Evolutionary conservation across 1,140 invertebrate species (phyloP), one percentile per base, ranked within the genome.

Genomic region (Asobara japonica): DNA sequence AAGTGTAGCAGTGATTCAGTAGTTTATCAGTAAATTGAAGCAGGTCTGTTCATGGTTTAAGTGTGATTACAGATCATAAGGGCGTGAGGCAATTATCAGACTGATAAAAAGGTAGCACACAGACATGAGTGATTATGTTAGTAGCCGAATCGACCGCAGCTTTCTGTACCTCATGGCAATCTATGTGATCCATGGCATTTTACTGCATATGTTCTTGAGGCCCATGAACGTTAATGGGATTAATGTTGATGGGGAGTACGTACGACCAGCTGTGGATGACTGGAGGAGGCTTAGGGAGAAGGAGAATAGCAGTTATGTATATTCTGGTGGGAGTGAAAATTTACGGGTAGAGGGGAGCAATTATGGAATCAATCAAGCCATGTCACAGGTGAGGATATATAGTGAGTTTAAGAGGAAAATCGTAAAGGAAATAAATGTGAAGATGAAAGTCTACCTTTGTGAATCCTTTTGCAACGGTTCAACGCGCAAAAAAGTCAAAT

Each of bases 81-180:
- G 30, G 45, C n/a, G 45, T n/a, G 8, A 69, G 60, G 18, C 27
- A 25, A 56, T 60, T 48, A 30, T 68, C 30, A 27, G 25, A 51
- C 4, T 27, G 29, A 41, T 29, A 67, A 29, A n/a, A 20, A 3
- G 41, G 25, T 3, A 66, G 25, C 11, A 29, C 16, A 68, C 33
- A 61, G 67, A 74, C 56, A 76, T 76, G 75, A 77, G 68, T 36
- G 61, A 65, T 8, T 41, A 64, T 70, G 41, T 48, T 18, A 51
- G 16, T 25, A 38, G 48, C 7, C 36, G 13, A n/a, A 62, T 69
- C 30, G 76, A 77, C 56, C 69, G 72, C 29, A 77, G 74, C 36
- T 75, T 73, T 48, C 56, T 77, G 6, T 75, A 72, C 30, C 41
- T 77, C 10, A 20, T 74, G 33, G 72, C 76, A 20, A 77, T 77